Evolutionary conservation across 2,888 invertebrate genomes (phyloP), one percentile per base, ranked within the genome.

Genomic region (Liposcelis brunnea): DNA sequence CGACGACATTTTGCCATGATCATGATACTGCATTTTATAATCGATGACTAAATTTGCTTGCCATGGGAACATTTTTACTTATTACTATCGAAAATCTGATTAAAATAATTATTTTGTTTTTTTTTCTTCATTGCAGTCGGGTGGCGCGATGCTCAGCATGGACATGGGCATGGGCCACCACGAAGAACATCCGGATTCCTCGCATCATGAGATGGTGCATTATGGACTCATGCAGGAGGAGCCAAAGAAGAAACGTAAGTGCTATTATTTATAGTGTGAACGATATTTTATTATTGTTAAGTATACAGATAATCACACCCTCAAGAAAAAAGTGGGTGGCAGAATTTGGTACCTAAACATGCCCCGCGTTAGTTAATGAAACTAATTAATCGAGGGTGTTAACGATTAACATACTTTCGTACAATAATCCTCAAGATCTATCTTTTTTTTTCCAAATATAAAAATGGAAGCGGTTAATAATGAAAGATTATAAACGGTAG

Each of bases 211-310:
- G 4, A 40, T 40, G 40, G 40, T 40, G 6, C 42, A 43, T 40
- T 37, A 49, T 45, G 34, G 38, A 34, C 14, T 48, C 42, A 38
- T 51, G 42, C 18, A 49, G 37, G 45, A 46, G 37, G 44, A 48
- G 37, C 46, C 46, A 35, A 44, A 47, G 14, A 48, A 48, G 42
- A 49, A 49, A 47, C 47, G 49, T 49, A 42, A 49, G 49, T 49
- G 36, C 31, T 12, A 40, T 40, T 40, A n/a, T 19, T 18, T 7
- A 7, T 26, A 6, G 26, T 26, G 26, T 26, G 40, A 16, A 40
- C 6, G 6, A 14, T 8, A 21, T 21, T 26, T 42, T 12, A 14
- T 42, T n/a, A 15, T 21, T 26, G 4, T 26, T 26, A 26, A 26
- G 26, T 26, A 6, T 26, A 26, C 8, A 26, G 26, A 26, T 26